Evolutionary conservation across 2,888 invertebrate species (phyloP).

Genomic region (Diloba caeruleocephala): DNA sequence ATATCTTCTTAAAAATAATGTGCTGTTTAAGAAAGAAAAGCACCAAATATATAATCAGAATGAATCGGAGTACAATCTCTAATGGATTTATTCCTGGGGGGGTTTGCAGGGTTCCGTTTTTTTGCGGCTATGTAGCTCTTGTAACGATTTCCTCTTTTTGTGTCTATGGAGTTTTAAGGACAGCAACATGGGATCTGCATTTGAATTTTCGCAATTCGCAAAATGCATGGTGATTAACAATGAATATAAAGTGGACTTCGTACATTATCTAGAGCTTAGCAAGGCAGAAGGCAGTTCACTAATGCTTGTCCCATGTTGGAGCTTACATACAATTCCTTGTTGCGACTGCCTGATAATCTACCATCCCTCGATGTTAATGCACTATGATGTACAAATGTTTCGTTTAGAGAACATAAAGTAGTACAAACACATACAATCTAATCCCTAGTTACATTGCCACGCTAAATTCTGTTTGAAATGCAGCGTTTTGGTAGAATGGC

Average conservation of each 20-base stretch:
- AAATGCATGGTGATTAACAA: slow-evolving; percentile 6
- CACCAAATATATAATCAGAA: slow-evolving; percentile 13
- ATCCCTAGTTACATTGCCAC: slow-evolving; percentile 16
- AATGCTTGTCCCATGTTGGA: slow-evolving; percentile 7
- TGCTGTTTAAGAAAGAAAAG: slow-evolving; percentile 21
- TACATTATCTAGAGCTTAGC: slow-evolving; percentile 1
- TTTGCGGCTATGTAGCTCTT: slow-evolving; percentile 4
- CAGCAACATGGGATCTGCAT: neutral
- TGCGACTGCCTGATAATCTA: slow-evolving; percentile 33
- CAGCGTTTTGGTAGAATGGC: slow-evolving; percentile 14
- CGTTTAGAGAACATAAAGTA: slow-evolving; percentile 20
- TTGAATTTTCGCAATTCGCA: slow-evolving; percentile 2
- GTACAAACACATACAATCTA: slow-evolving; percentile 27
- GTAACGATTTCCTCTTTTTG: neutral
- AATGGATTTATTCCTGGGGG: slow-evolving; percentile 33
- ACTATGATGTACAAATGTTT: slow-evolving; percentile 12
- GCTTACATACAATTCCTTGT: slow-evolving; percentile 16
- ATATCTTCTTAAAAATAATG: slow-evolving; percentile 20
- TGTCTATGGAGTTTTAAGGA: slow-evolving; percentile 6
- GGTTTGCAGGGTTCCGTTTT: slow-evolving; percentile 5
- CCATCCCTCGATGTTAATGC: slow-evolving; percentile 14
- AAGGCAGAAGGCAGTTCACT: neutral
- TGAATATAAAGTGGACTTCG: neutral
- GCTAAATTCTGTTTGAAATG: slow-evolving; percentile 20
- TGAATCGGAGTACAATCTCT: slow-evolving; percentile 17